Conservation (phyloP, 2,113 vertebrate species). For the Rutilus rutilus region DNA sequence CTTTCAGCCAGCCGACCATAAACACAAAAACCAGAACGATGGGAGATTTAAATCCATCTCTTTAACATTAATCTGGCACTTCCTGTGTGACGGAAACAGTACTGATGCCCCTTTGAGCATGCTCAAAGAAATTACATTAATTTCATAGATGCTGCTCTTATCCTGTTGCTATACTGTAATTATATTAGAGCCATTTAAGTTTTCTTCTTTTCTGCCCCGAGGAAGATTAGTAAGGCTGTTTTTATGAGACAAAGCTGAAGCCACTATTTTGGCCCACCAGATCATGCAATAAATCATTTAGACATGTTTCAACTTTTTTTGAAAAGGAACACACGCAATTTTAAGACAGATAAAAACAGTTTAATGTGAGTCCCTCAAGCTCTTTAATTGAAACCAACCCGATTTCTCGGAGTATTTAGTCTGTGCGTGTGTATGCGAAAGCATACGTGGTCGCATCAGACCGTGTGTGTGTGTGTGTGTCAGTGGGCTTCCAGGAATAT, state of each 20-base stretch:
- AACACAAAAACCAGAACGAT: conserved; percentile 60
- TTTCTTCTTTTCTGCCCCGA: conserved; percentile 63
- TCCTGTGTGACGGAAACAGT: conserved; percentile 74
- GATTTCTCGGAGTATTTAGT: conserved; percentile 13
- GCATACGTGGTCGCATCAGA: conserved; percentile 23
- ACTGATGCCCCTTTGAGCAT: conserved; percentile 66
- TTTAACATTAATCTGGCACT: conserved; percentile 66
- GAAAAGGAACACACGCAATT: conserved; percentile 62
- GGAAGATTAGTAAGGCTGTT: conserved; percentile 57
- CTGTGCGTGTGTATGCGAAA: conserved; percentile 17
- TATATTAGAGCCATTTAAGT: conserved; percentile 76
- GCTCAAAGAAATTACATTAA: conserved; percentile 74
- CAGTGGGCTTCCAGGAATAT: conserved; percentile 75
- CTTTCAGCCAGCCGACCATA: conserved; percentile 47
- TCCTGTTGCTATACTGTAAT: conserved; percentile 73
- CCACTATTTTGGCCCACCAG: conserved; percentile 64
- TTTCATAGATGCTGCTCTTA: conserved; percentile 70
- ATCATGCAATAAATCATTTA: conserved; percentile 72
- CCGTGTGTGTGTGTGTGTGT: conserved; percentile 34
- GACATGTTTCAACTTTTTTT: conserved; percentile 71
- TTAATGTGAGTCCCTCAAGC: conserved; percentile 60
- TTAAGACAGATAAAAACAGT: conserved; percentile 51
- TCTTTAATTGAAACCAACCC: conserved; percentile 39
- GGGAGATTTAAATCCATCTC: conserved; percentile 73
- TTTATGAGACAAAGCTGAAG: conserved; percentile 68